Evolutionary conservation across 2,797 vertebrate species (phyloP), one percentile per base, ranked within the genome.

Genomic region (Heterohyrax brucei): DNA sequence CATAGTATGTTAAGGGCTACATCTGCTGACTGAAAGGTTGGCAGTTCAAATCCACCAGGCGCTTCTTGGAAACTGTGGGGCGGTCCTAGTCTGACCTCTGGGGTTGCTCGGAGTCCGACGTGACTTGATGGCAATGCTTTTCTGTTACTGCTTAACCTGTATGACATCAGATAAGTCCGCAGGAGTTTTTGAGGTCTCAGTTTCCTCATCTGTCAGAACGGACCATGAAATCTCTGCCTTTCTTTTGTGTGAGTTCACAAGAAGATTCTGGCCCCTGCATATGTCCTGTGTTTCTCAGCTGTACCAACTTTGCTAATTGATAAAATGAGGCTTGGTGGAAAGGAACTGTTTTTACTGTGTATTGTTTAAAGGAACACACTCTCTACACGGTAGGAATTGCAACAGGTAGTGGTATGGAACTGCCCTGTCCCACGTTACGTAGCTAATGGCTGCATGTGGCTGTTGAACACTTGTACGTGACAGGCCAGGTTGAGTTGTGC

Each of bases 361-460:
- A 14, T 68, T 61, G 24, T 84, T 56, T 26, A 50, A 75, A 80
- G 61, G 44, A 12, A 1, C 10, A 0, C 10, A 14, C 44, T 9
- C 28, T 8, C 19, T 61, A 26, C 0, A 0, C 9, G 50, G 7
- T 33, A n/a, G 18, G 83, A 50, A 64, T 76, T 88, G 72, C 12
- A 26, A 22, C 26, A 59, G 66, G n/a, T 6, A 24, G 1, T 10
- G 2, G 19, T 26, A 2, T 10, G 2, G 50, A 70, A 33, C 22
- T 13, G 0, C 48, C 61, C 24, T 8, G 6, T 5, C 44, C 28
- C 26, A 1, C 14, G 44, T 33, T 12, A 12, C 7, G 0, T 30
- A 30, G 61, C 77, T 59, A 12, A 70, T 50, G 66, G 82, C 75
- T 44, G 13, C 16, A 0, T 39, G 1, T 8, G 26, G 9, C 75